These are phyloP conservation scores for Halcyon leucocephala DNA, from an alignment of 2,797 vertebrate genomes.

Conservation along the genomic window DNA sequence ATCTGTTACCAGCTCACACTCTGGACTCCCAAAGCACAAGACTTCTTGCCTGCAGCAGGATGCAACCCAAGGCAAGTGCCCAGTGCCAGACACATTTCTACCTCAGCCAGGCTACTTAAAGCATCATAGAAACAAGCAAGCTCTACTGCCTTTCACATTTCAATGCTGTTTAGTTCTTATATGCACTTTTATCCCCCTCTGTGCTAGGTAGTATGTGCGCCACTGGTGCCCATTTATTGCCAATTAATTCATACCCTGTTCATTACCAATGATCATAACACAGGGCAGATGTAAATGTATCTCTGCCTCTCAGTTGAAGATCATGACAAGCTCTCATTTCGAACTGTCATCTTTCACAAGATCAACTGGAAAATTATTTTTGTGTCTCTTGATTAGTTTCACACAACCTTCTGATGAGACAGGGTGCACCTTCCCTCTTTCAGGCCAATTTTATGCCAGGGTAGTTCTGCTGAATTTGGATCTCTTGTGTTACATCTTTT, in stretches of 20 bases:
- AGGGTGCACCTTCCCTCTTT: neutral
- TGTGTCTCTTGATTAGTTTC: neutral
- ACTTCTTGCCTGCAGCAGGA: neutral
- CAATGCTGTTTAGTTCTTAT: neutral
- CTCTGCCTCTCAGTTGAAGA: neutral
- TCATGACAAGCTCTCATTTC: neutral
- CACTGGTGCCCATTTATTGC: neutral
- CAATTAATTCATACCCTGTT: neutral
- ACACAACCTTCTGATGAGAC: neutral
- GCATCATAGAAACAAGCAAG: neutral
- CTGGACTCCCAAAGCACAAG: neutral
- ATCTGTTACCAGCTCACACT: conserved; percentile 24
- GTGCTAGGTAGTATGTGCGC: neutral
- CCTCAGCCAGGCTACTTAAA: neutral
- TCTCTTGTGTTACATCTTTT: neutral
- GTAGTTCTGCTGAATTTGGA: neutral
- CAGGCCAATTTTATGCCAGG: neutral
- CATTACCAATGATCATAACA: neutral
- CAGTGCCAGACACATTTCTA: neutral
- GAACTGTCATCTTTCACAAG: neutral
- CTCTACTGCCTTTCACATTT: neutral
- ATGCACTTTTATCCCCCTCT: neutral
- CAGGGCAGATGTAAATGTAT: neutral
- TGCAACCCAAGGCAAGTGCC: neutral
- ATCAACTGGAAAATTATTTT: neutral